Percentiles rank a stretch among this genome's conserved stretches.
Evolutionary conservation across 2,113 vertebrate species (phyloP).

Genomic region (Struthidea cinerea): DNA sequence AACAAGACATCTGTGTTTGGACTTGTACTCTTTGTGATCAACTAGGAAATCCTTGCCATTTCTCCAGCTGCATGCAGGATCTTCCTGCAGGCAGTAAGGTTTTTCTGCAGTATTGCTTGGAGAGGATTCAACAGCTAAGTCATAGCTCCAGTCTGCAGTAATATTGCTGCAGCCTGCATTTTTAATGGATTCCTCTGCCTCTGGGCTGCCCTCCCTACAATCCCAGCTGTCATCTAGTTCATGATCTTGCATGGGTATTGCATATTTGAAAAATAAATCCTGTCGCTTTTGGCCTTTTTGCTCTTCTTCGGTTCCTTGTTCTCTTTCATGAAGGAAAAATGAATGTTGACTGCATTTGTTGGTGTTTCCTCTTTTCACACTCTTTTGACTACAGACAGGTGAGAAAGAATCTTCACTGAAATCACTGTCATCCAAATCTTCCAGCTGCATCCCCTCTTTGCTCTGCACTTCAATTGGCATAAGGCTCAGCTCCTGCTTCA

Average conservation of each 20-base stretch:
- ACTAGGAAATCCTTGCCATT: neutral
- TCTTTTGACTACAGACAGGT: conserved; percentile 49
- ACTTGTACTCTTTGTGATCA: conserved; percentile 20
- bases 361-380: neutral
- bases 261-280: conserved; percentile 42
- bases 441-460: conserved; percentile 53
- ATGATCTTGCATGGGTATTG: neutral
- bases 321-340: conserved; percentile 73
- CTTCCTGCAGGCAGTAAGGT: conserved; percentile 68
- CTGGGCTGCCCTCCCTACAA: neutral
- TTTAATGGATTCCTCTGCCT: neutral
- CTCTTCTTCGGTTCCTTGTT: conserved; percentile 5
- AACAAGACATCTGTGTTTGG: neutral
- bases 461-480: neutral
- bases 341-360: conserved; percentile 47
- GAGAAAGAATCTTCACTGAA: conserved; percentile 81
- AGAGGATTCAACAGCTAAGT: neutral
- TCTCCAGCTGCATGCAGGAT: neutral
- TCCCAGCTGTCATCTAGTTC: conserved; percentile 22
- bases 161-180: neutral
- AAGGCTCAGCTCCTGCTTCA: neutral
- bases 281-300: neutral
- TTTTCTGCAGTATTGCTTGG: conserved; percentile 64
- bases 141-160: conserved; percentile 39
- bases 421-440: conserved; percentile 77